Evolutionary conservation across 2,797 vertebrate species (phyloP).

Genomic region (Rhabdomys pumilio): DNA sequence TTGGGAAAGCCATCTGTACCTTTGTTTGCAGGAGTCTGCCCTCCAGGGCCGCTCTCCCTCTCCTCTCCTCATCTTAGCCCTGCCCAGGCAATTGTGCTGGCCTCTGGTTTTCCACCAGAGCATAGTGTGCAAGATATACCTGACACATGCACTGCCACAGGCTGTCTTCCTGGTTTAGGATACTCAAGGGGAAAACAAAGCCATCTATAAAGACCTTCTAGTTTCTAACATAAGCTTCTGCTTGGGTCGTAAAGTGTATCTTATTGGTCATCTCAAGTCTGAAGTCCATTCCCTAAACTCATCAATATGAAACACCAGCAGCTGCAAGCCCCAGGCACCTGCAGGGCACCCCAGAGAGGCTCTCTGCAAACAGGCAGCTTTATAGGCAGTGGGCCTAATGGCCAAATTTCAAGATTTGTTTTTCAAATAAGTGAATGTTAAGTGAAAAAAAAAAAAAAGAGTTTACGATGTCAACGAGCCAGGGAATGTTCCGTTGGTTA

Average conservation of each 20-base stretch:
- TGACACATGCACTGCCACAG: conserved; percentile 74
- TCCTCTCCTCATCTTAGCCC: not conserved
- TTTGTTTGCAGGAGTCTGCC: not conserved
- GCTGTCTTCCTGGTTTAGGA: conserved; percentile 87
- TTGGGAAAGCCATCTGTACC: conserved; percentile 54
- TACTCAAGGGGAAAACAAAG: conserved; percentile 87
- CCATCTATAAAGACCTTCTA: conserved; percentile 87
- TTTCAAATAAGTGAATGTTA: conserved; percentile 88
- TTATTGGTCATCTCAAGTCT: conserved; percentile 88
- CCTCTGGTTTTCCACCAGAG: conserved; percentile 58
- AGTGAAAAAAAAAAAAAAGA: not conserved
- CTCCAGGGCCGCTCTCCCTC: not conserved
- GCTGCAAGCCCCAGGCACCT: conserved; percentile 90
- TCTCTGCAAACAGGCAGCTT: conserved; percentile 86
- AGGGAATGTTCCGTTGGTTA: conserved; percentile 81
- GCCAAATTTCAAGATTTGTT: conserved; percentile 89
- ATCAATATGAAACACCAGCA: conserved; percentile 85
- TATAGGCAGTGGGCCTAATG: conserved; percentile 87
- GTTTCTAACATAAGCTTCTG: conserved; percentile 88
- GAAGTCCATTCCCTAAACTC: conserved; percentile 87
- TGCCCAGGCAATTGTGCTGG: conserved; percentile 56
- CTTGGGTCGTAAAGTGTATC: conserved; percentile 88
- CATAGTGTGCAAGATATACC: conserved; percentile 71
- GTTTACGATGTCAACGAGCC: conserved; percentile 85
- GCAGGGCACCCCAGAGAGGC: conserved; percentile 85